Evolutionary conservation across 2,797 vertebrate species (phyloP), one percentile per base, ranked within the genome.

Genomic region (Crenichthys baileyi): DNA sequence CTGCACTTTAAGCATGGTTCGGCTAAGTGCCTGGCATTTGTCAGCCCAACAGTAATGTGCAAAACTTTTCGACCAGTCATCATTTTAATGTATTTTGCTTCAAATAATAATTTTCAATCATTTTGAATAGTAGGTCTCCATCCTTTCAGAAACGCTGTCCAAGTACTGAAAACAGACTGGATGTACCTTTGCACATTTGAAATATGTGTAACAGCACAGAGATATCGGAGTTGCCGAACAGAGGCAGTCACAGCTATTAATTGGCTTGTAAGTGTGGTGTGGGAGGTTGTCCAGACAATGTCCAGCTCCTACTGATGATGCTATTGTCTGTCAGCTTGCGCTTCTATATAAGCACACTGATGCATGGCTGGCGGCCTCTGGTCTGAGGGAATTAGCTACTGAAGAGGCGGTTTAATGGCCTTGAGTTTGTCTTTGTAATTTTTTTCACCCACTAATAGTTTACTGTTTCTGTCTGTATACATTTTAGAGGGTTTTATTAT

Each of bases 291-390:
- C 29, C 29, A 53, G 51, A 18, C 70, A 72, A 24, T 29, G 13
- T 29, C 13, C 50, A 50, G 7, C 70, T 72, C 50, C 39, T 72
- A 24, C 70, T 53, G 36, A 71, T 53, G 22, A 72, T 72, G 50
- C 50, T 72, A 20, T 73, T 58, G 55, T 24, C 55, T 73, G 39
- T 60, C 36, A 58, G 24, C 20, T 60, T 46, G 13, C 20, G 53
- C 50, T 53, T 36, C 29, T 72, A 31, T 55, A 12, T 11, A 26
- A 46, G 55, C 15, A 46, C 24, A 46, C 41, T 26, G 7, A 39
- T 55, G 51, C 24, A n/a, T n/a, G 53, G 29, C 50, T 39, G 20
- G 13, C 3, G 1, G 36, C 36, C 20, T 67, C 60, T 5, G 13
- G 26, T 31, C n/a, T 18, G 20, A 53, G 50, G 22, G 29, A 72